Percentiles rank a stretch among this genome's conserved stretches.
These are phyloP conservation scores for Macropis europaea DNA, from an alignment of 2,888 invertebrate species.

Conservation along the genomic window DNA sequence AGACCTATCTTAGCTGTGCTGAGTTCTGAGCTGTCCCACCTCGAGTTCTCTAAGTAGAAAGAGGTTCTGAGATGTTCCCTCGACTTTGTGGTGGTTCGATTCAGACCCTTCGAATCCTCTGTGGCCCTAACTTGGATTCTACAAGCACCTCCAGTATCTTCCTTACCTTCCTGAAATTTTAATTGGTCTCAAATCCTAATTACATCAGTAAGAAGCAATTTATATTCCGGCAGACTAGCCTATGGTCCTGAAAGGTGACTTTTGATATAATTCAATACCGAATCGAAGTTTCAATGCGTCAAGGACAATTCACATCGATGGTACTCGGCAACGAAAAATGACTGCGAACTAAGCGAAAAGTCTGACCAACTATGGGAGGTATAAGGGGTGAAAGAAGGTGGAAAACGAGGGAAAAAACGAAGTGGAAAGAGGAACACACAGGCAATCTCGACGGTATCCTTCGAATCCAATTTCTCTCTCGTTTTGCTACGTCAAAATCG, in stretches of 20 bases:
- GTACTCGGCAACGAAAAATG: not conserved
- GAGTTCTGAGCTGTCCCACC: too few species aligned
- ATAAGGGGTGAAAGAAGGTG: not conserved
- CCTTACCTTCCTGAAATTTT: too few species aligned
- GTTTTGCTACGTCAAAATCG: constrained; percentile 32
- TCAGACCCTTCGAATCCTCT: too few species aligned
- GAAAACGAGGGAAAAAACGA: not conserved
- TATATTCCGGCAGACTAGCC: too few species aligned
- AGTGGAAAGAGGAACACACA: not conserved
- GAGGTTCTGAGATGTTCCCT: too few species aligned
- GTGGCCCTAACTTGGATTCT: too few species aligned
- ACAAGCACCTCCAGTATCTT: too few species aligned
- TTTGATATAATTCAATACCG: constrained; percentile 13
- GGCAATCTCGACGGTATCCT: constrained; percentile 30
- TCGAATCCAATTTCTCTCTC: constrained; percentile 39
- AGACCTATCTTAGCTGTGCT: too few species aligned
- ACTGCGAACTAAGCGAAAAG: constrained; percentile 22
- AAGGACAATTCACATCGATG: constrained; percentile 15
- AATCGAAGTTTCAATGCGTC: not conserved
- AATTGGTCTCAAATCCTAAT: too few species aligned
- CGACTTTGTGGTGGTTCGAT: too few species aligned
- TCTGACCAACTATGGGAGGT: not conserved
- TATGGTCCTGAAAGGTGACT: not conserved
- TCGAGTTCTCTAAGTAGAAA: too few species aligned
- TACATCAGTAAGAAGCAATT: too few species aligned